Evolutionary conservation across 2,888 invertebrate species (phyloP), one percentile per base, ranked within the genome.

Genomic region (Pilophorus perplexus): DNA sequence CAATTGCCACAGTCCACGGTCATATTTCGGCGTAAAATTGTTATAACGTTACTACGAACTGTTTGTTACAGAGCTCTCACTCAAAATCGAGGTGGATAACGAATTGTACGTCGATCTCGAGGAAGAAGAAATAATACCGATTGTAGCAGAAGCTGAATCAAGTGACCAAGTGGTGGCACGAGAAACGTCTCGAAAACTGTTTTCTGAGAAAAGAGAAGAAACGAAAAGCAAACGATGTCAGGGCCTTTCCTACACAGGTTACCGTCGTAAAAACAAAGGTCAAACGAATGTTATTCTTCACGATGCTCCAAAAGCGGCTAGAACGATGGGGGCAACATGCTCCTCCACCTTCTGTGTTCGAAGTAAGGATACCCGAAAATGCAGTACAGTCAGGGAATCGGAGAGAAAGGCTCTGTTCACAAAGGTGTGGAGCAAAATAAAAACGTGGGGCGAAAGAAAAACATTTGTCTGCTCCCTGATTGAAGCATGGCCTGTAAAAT

Each of bases 301-400:
- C 1, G 38, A 64, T 16, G 64, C 37, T 18, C 28, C 20, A 12
- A 16, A 37, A 54, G 33, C 16, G 27, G 33, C 12, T 5, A 23
- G 64, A 2, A 37, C 4, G 1, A 50, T 64, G 12, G 64, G 64
- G 12, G 20, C 48, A n/a, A 1, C 50, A n/a, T 64, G 64, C 20
- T 8, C 1, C 4, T 48, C 64, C 6, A 2, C 16, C 27, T 1
- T 3, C 2, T 64, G 64, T 37, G 23, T 57, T n/a, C 52, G 38
- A 3, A 37, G 57, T 33, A 18, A 37, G n/a, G n/a, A n/a, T n/a
- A 40, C n/a, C 1, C 18, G 57, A 1, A 2, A 20, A 23, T 57
- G 57, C 38, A 37, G 38, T 12, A 40, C 18, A 10, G 12, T 57
- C 2, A 22, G 10, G 20, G 57, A 57, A 23, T 33, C 33, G 5